Percentiles rank a stretch among this genome's conserved stretches.
Evolutionary conservation across 1,140 invertebrate species (phyloP).

Genomic region (Linepithema humile): DNA sequence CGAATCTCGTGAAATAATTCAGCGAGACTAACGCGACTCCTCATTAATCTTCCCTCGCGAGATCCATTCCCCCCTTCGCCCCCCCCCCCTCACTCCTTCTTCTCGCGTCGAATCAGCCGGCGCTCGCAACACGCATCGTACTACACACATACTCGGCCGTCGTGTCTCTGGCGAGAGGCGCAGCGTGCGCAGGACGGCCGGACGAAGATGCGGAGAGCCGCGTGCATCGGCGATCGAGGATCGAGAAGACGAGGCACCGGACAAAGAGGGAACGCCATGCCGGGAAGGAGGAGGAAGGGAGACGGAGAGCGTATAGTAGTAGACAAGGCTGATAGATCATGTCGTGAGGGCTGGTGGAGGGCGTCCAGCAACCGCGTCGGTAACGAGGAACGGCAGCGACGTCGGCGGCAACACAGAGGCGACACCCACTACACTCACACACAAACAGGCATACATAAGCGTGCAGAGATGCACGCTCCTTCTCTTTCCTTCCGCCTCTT

Average conservation of each 20-base stretch:
- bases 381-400: conserved; percentile 79
- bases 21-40: conserved; percentile 48
- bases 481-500: conserved; percentile 48
- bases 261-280: conserved; percentile 31
- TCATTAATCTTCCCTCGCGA: conserved; percentile 51
- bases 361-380: conserved; percentile 75
- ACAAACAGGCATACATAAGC: background rate
- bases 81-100: too few relatives aligned
- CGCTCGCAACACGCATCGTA: background rate
- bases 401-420: conserved; percentile 67
- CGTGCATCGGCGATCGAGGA: conserved; percentile 49
- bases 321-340: conserved; percentile 76
- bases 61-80: too few relatives aligned
- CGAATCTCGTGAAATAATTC: conserved; percentile 55
- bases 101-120: conserved; percentile 13
- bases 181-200: conserved; percentile 9
- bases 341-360: conserved; percentile 72
- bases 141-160: background rate
- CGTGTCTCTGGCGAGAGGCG: conserved; percentile 32
- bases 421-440: conserved; percentile 75
- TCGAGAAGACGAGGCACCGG: conserved; percentile 59
- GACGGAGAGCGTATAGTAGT: conserved; percentile 53
- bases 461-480: conserved; percentile 10
- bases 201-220: conserved; percentile 4
- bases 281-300: background rate